Percentiles rank a stretch among this genome's conserved stretches.
Evolutionary conservation across 2,888 invertebrate genomes (phyloP).

Genomic region (Malacosoma neustria): DNA sequence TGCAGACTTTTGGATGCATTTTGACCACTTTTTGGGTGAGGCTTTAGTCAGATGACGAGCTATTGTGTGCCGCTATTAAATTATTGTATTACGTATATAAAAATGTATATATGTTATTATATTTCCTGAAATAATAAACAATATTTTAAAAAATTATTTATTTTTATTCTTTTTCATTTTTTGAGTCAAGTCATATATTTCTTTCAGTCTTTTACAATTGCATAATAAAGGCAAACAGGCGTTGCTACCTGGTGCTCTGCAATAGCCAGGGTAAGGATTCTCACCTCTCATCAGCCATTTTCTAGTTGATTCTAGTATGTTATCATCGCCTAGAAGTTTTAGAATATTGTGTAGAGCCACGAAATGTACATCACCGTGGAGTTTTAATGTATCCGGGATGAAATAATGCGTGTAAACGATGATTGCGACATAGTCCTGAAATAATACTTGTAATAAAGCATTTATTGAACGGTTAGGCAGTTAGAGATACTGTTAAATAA

Average conservation of each 20-base stretch:
- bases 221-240: conserved; percentile 41
- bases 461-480: too few relatives aligned
- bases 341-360: conserved; percentile 20
- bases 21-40: too few relatives aligned
- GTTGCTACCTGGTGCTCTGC: conserved; percentile 42
- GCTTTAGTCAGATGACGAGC: too few relatives aligned
- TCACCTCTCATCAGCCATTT: conserved; percentile 43
- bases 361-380: conserved; percentile 21
- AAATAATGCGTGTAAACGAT: conserved; percentile 40
- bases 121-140: too few relatives aligned
- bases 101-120: too few relatives aligned
- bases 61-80: too few relatives aligned
- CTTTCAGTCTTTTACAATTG: conserved; percentile 36
- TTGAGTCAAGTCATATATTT: conserved; percentile 32
- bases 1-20: too few relatives aligned
- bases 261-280: conserved; percentile 56
- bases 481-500: too few relatives aligned
- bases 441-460: too few relatives aligned
- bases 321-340: conserved; percentile 6
- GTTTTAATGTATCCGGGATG: conserved; percentile 35
- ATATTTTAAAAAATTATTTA: background rate
- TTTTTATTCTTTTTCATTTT: conserved; percentile 7
- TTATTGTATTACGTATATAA: too few relatives aligned
- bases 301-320: conserved; percentile 19
- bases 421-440: conserved; percentile 37